Percentiles rank a stretch among this genome's conserved stretches.
These are phyloP conservation scores for Calidris pugnax DNA, from an alignment of 2,113 vertebrate species.

Conservation along the genomic window DNA sequence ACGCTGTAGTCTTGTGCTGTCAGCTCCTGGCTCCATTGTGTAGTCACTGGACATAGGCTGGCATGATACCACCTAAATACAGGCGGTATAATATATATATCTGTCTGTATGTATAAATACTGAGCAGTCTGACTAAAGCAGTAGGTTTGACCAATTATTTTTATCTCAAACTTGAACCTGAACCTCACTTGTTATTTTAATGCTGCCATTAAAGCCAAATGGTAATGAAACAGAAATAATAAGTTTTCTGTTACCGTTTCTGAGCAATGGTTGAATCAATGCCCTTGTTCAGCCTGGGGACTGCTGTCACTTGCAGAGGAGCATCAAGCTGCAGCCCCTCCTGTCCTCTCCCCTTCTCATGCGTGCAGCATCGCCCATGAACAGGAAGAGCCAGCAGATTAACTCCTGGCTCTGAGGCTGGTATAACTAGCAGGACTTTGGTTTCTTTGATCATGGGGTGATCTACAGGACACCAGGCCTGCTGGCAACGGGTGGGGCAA, in stretches of 20 bases:
- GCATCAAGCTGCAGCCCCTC: background rate
- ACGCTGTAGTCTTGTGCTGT: background rate
- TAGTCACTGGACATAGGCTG: fast-evolving
- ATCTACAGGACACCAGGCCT: too few species aligned
- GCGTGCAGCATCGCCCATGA: background rate
- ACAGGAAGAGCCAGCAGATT: too few species aligned
- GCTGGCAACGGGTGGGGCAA: too few species aligned
- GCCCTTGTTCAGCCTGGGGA: background rate
- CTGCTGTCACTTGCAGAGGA: background rate
- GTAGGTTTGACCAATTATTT: background rate
- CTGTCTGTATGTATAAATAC: background rate
- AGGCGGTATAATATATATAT: background rate
- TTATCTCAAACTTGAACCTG: background rate
- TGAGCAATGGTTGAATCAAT: background rate
- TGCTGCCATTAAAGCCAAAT: background rate
- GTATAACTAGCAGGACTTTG: too few species aligned
- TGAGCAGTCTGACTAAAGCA: background rate
- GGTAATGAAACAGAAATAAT: background rate
- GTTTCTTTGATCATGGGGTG: too few species aligned
- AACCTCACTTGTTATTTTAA: background rate
- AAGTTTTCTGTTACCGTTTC: background rate
- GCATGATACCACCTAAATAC: background rate
- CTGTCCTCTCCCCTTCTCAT: fast-evolving
- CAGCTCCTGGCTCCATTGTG: background rate
- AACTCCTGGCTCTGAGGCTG: too few species aligned